Evolutionary conservation across 1,140 invertebrate genomes (phyloP).

Genomic region (Heliconius hewitsoni): DNA sequence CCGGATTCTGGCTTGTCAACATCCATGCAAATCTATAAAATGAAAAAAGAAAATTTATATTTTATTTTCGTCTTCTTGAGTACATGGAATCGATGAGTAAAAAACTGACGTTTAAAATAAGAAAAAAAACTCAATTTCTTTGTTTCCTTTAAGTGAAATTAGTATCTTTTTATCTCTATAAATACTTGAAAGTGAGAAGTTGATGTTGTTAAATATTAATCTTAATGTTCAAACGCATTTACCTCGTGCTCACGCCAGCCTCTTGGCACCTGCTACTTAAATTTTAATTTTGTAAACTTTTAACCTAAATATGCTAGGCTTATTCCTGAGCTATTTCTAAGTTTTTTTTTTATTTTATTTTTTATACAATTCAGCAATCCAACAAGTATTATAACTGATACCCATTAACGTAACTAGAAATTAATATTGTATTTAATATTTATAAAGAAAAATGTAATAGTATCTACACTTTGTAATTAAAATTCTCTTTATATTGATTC

Average conservation of each 20-base stretch:
- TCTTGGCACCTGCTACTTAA: conserved; percentile 15
- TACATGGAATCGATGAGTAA: too few relatives aligned
- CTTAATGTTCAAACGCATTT: conserved; percentile 28
- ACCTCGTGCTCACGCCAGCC: conserved; percentile 4
- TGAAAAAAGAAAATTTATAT: not conserved
- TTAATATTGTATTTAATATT: too few relatives aligned
- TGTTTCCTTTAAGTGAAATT: not conserved
- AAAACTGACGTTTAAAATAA: not conserved
- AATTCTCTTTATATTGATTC: too few relatives aligned
- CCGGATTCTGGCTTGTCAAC: conserved; percentile 85
- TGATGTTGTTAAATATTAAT: conserved; percentile 30
- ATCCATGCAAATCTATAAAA: conserved; percentile 87
- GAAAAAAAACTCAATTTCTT: not conserved
- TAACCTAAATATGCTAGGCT: not conserved
- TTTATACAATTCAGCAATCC: too few relatives aligned
- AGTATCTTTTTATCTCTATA: conserved; percentile 1
- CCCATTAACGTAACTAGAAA: too few relatives aligned
- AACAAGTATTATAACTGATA: too few relatives aligned
- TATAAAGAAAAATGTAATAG: too few relatives aligned
- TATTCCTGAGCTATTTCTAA: too few relatives aligned
- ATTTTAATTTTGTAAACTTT: not conserved
- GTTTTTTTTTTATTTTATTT: too few relatives aligned
- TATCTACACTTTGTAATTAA: too few relatives aligned
- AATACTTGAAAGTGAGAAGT: conserved; percentile 20
- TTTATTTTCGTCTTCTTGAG: not conserved